A percentile compares a stretch with the other conserved stretches of the same genome.
These are phyloP conservation scores for Oikopleura dioica DNA, from an alignment of 23 tunicate genomes.

Conservation along the genomic window DNA sequence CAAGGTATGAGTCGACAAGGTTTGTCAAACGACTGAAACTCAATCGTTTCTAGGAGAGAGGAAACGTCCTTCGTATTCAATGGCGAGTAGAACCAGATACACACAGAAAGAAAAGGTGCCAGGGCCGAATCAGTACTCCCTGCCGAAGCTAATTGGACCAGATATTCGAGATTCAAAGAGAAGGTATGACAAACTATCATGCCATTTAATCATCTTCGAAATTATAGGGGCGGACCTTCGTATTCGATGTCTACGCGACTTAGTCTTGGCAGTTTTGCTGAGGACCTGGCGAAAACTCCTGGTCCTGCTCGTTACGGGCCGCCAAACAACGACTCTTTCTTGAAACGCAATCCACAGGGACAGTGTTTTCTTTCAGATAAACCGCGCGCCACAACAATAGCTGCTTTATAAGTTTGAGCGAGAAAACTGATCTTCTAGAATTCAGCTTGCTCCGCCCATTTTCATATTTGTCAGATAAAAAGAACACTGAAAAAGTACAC, in stretches of 20 bases:
- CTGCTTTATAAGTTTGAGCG: neutral
- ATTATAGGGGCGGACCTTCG: slow-evolving; percentile 7
- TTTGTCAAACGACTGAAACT: too few species aligned
- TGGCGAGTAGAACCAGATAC: neutral
- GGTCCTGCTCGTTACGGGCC: neutral
- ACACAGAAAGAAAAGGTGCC: neutral
- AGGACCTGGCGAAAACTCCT: slow-evolving; percentile 11
- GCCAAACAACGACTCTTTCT: neutral
- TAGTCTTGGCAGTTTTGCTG: neutral
- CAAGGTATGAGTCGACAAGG: too few species aligned
- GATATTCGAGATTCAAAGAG: neutral
- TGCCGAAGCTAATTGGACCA: neutral
- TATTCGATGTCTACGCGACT: neutral
- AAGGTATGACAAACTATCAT: too few species aligned
- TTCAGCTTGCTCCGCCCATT: too few species aligned
- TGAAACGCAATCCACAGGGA: slow-evolving; percentile 14
- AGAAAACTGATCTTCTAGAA: too few species aligned
- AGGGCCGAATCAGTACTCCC: neutral
- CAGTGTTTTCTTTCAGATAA: neutral
- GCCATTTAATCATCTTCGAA: too few species aligned
- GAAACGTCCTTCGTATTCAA: neutral
- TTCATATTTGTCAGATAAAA: too few species aligned
- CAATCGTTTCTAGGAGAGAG: too few species aligned
- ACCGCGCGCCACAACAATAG: neutral
- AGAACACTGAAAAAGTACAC: neutral